Base-by-base conservation (phyloP, 2,888 invertebrate species). In the Platycheirus albimanus region DNA sequence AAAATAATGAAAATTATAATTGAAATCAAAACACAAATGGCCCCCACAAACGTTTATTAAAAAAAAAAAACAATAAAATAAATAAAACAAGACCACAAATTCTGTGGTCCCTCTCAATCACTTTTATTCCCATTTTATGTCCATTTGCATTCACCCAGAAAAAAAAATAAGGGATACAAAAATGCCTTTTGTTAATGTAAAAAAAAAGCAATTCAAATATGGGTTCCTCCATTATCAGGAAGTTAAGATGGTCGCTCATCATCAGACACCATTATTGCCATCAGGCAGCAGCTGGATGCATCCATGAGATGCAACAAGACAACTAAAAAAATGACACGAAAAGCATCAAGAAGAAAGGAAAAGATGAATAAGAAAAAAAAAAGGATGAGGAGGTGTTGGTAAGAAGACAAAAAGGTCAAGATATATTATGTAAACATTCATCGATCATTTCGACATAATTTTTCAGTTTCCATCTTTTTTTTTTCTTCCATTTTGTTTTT, bases 351-450 rank as follows among this genome's bases (percentile, higher is more conserved):
- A 15, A 66, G 45, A 41, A 28, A 36, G 28, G 7, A 66, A 61
- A 52, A 56, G n/a, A n/a, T n/a, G n/a, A n/a, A 38, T 15, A n/a
- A 8, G 54, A 33, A 11, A 49, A 13, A 15, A 33, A n/a, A n/a
- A n/a, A n/a, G n/a, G n/a, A n/a, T n/a, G 17, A 17, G 17, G 49
- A 45, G 45, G 63, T 17, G 43, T 54, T 20, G 63, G 83, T 13
- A 24, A 17, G 11, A 51, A 69, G 64, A 33, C 43, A 58, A 78
- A 81, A 83, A 83, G 83, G 83, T 83, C 83, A 83, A 78, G 78
- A 74, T 72, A 77, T 83, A 74, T 78, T 83, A 74, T 78, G 78
- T 83, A 83, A 83, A 83, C 83, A 83, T 78, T 69, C 83, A 83
- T 83, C 83, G 64, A 83, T 83, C 83, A 83, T 83, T 78, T 83